phyloP scores from a whole-genome alignment of 2,113 vertebrate genomes.

The Porphyrio hochstetteri region DNA sequence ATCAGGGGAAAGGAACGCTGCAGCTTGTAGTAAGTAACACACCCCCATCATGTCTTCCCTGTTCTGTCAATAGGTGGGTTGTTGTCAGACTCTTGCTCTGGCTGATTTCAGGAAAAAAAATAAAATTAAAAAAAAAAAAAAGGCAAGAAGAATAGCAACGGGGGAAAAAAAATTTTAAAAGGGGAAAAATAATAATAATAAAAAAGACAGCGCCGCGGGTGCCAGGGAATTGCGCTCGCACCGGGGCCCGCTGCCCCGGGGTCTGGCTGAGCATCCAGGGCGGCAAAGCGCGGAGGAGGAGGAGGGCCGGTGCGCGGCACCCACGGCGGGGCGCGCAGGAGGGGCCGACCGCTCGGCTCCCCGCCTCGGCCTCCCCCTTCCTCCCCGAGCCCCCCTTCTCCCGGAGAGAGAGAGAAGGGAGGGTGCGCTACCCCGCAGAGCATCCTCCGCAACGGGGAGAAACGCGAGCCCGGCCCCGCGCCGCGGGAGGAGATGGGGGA shows the following conservation, averaged over 20 bases:
- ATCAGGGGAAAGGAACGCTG: not conserved
- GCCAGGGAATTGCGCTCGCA: not conserved
- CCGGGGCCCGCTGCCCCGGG: not conserved
- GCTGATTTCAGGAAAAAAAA: slow-evolving; percentile 70
- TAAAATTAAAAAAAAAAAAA: not conserved
- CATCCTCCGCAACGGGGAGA: not conserved
- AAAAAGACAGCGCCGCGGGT: not conserved
- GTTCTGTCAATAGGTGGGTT: slow-evolving; percentile 72
- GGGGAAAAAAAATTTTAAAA: not conserved
- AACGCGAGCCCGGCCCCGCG: not conserved
- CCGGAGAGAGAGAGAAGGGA: not conserved
- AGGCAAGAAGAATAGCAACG: slow-evolving; percentile 68
- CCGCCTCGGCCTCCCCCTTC: slow-evolving; percentile 12
- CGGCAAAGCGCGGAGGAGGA: not conserved
- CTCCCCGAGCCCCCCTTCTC: not conserved
- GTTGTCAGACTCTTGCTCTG: slow-evolving; percentile 69
- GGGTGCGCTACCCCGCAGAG: not conserved
- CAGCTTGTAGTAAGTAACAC: slow-evolving; percentile 71
- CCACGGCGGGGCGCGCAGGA: slow-evolving; percentile 46
- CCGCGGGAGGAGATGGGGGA: too few species aligned
- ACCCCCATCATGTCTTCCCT: slow-evolving; percentile 75
- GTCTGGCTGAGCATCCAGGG: slow-evolving; percentile 23
- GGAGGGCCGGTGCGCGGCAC: slow-evolving; percentile 18
- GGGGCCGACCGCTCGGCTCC: slow-evolving; percentile 11
- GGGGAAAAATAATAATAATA: too few species aligned